Evolutionary conservation across 2,113 vertebrate genomes (phyloP), one percentile per base, ranked within the genome.

Genomic region (Bolborhynchus lineola): DNA sequence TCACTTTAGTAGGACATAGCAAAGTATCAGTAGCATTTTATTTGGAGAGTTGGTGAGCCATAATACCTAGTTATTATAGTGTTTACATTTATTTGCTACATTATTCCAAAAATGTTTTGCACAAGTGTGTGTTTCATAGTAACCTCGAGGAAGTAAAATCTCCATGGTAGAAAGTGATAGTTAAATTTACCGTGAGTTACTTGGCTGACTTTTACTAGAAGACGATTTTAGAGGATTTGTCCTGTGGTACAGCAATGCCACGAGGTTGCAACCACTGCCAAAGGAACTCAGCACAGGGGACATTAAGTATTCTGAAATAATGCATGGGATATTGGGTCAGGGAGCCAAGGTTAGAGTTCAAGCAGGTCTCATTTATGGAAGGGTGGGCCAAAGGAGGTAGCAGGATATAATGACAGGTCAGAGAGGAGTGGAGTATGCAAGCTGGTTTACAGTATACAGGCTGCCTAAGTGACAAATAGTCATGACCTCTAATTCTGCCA

Each of bases 21-120:
- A 75, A 91, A 81, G 24, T 44, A 65, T 78, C 87, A 63, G 21
- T 84, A 63, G 24, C 84, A 64, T 82, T 97, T 97, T 92, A 96
- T 96, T 93, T 95, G 77, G 81, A 88, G 82, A 94, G 59, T 37
- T 88, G 60, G 41, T 79, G 70, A 95, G 69, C 17, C 10, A 18
- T 64, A 77, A 64, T 77, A 95, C 93, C 37, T 9, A 53, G 20
- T 67, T 93, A 91, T 95, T 92, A 63, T 3, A 50, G 26, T 31
- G 20, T 55, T 64, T 63, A 28, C 21, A 29, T 49, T 64, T 90
- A 44, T 69, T 88, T 55, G 4, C 41, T 95, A 46, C 55, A 69
- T 92, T 83, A 77, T 63, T 63, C 74, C 10, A 7, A 74, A 93
- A 93, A 82, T 10, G 6, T 81, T 86, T 80, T 16, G 1, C n/a